Evolutionary conservation across 2,113 vertebrate species (phyloP), one percentile per base, ranked within the genome.

Genomic region (Verasper variegatus): DNA sequence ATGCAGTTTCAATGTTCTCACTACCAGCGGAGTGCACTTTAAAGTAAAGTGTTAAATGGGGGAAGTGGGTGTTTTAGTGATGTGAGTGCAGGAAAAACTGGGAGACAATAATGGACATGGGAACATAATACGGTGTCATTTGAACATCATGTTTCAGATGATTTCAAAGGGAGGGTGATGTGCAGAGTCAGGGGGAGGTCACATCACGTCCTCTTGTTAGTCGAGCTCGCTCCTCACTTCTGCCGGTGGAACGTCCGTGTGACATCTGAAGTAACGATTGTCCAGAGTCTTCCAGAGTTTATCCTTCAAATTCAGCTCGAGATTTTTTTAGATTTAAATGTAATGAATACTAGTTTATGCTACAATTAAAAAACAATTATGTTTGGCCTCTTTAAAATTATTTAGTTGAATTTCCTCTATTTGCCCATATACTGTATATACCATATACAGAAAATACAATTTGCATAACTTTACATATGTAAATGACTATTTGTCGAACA

Each of bases 1-100:
- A 78, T 68, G 65, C 40, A 11, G 45, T 67, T 74, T 12, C 69
- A 78, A 47, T 23, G 35, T 51, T 24, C 9, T 35, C 13, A 18
- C 24, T 0, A 24, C 0, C 18, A 31, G 14, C 23, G 11, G 3
- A 71, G 60, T 15, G 55, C 55, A 54, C 8, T 70, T 62, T n/a
- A 76, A 27, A 37, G 24, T 54, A 4, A 72, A 78, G 27, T 59
- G 51, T 12, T 2, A 59, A 21, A 42, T 58, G 31, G 59, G 23
- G 23, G 51, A 42, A 56, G 63, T 1, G 55, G 12, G 52, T 2
- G 21, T 31, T 55, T 35, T 17, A 24, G 27, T 45, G 47, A 55
- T 1, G 21, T 31, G 31, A 61, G 31, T 54, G 64, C 57, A 45
- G 66, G 27, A 35, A 45, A 6, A 27, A 21, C 21, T 3, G 15